phyloP scores from a whole-genome alignment of 2,888 invertebrate genomes.

The Athalia cordata region DNA sequence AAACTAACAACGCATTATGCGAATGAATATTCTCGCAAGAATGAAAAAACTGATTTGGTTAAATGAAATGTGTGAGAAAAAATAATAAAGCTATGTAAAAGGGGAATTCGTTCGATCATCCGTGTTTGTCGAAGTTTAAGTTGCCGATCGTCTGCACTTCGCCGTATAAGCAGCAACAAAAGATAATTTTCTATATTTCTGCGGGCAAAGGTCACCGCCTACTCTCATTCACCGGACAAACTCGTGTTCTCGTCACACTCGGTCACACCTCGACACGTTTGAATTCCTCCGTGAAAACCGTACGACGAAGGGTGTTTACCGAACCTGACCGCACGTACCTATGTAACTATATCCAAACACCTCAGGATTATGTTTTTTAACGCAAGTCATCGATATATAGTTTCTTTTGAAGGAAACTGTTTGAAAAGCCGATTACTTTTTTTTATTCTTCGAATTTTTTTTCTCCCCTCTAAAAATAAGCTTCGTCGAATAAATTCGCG shows the following conservation, averaged over 20 bases:
- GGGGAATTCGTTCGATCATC: conserved; percentile 26
- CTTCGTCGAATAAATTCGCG: not conserved
- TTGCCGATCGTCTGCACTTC: not conserved
- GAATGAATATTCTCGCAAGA: too few species aligned
- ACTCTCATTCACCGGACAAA: conserved; percentile 25
- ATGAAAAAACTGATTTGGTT: too few species aligned
- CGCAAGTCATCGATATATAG: conserved; percentile 4
- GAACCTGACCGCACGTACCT: conserved; percentile 14
- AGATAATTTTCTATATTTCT: conserved; percentile 36
- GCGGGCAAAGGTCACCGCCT: conserved; percentile 38
- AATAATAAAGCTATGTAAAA: not conserved
- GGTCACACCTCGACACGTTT: conserved; percentile 53
- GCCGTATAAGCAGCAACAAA: conserved; percentile 3
- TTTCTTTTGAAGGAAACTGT: too few species aligned
- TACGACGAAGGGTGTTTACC: conserved; percentile 36
- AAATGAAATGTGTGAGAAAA: too few species aligned
- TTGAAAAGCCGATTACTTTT: too few species aligned
- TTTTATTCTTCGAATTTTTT: too few species aligned
- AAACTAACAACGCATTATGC: too few species aligned
- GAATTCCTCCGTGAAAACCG: conserved; percentile 51
- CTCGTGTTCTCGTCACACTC: conserved; percentile 37
- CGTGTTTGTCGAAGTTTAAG: conserved; percentile 9
- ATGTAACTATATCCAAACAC: conserved; percentile 26
- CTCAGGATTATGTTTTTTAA: not conserved
- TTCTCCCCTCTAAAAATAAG: not conserved